A percentile compares a stretch with the other conserved stretches of the same genome.
These are phyloP conservation scores for Electrona antarctica DNA, from an alignment of 2,113 vertebrate species.

Conservation along the genomic window DNA sequence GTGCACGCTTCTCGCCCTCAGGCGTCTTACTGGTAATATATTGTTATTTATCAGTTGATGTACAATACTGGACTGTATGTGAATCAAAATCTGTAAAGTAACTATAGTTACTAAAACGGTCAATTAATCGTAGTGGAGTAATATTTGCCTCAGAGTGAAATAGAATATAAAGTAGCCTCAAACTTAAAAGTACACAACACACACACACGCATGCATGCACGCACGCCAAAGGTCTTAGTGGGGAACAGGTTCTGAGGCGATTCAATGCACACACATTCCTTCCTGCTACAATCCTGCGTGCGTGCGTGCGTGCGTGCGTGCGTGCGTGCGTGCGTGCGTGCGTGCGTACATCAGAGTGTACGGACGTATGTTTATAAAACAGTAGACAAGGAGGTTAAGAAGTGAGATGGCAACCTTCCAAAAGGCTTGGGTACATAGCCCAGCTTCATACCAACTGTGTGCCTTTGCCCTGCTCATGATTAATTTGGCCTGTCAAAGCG, in stretches of 20 bases:
- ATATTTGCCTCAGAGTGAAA: conserved; percentile 3
- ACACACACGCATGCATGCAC: conserved; percentile 20
- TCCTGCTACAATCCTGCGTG: conserved; percentile 39
- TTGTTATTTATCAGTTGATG: too few species aligned
- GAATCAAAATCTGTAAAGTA: too few species aligned
- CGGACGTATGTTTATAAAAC: conserved; percentile 60
- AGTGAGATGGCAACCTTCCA: conserved; percentile 65
- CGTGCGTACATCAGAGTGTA: conserved; percentile 26
- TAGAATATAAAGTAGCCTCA: not conserved
- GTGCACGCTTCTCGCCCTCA: too few species aligned
- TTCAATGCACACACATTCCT: conserved; percentile 49
- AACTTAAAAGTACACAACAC: conserved; percentile 6
- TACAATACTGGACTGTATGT: too few species aligned
- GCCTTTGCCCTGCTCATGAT: conserved; percentile 51
- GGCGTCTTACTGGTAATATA: too few species aligned
- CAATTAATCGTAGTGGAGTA: too few species aligned
- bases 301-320: conserved; percentile 31
- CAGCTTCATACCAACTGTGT: conserved; percentile 47
- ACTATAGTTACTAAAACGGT: too few species aligned
- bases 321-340: conserved; percentile 18
- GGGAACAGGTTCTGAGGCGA: conserved; percentile 27
- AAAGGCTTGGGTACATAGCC: conserved; percentile 34
- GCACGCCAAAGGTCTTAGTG: not conserved
- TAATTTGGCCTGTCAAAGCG: conserved; percentile 72
- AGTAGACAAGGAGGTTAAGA: conserved; percentile 50